phyloP scores from a whole-genome alignment of 1,140 invertebrate species.

The Neotoxoptera formosana region DNA sequence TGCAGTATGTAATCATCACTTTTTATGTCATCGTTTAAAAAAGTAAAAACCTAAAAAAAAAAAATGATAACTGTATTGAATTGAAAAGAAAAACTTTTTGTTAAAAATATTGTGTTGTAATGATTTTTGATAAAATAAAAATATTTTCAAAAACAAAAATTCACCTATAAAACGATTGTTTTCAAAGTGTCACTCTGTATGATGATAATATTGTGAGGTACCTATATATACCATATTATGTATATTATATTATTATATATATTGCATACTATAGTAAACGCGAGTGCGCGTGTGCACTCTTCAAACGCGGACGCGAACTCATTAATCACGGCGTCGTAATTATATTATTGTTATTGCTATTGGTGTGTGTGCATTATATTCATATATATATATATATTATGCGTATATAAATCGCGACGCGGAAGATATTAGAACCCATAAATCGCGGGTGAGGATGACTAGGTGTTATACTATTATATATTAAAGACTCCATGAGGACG shows the following conservation, averaged over 20 bases:
- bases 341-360: constrained; percentile 7
- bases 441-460: constrained; percentile 48
- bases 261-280: neutral
- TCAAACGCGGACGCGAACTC: neutral
- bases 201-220: too few relatives aligned
- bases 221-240: neutral
- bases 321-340: neutral
- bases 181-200: too few relatives aligned
- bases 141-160: too few relatives aligned
- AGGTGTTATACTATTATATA: constrained; percentile 24
- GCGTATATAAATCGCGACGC: neutral
- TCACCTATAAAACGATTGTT: too few relatives aligned
- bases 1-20: too few relatives aligned
- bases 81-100: too few relatives aligned
- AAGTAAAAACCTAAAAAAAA: too few relatives aligned
- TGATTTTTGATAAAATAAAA: too few relatives aligned
- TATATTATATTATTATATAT: neutral
- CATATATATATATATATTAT: neutral
- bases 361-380: neutral
- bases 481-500: constrained; percentile 11
- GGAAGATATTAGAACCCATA: constrained; percentile 37
- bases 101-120: too few relatives aligned
- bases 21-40: too few relatives aligned
- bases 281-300: neutral
- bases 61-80: too few relatives aligned